phyloP scores from a whole-genome alignment of 1,140 invertebrate species.

The Drosophila lacteicornis region DNA sequence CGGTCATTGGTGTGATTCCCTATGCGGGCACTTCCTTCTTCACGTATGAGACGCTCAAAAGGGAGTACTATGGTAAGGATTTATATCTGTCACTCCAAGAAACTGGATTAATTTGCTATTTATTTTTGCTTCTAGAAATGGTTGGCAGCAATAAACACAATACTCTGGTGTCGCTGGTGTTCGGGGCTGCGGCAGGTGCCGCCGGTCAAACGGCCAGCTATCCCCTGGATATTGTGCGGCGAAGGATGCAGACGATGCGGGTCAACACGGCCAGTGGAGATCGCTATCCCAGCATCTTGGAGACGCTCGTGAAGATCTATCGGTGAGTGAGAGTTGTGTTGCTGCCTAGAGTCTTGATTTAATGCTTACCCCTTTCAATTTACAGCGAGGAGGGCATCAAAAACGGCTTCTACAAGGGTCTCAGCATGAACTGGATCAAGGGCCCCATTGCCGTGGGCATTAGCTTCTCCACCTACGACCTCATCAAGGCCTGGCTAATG shows the following conservation, averaged over 20 bases:
- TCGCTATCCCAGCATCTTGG: constrained; percentile 67
- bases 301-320: constrained; percentile 78
- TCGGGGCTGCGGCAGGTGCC: constrained; percentile 96
- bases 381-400: constrained; percentile 93
- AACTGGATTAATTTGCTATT: not conserved
- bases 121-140: constrained; percentile 59
- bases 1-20: constrained; percentile 96
- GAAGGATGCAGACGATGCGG: constrained; percentile 84
- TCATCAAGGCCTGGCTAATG: constrained; percentile 88
- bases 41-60: constrained; percentile 97
- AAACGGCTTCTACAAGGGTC: constrained; percentile 97
- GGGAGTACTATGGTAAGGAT: constrained; percentile 90
- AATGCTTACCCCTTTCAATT: constrained; percentile 24
- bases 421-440: constrained; percentile 99
- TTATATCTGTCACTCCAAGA: too few relatives aligned
- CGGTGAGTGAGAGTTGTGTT: constrained; percentile 40
- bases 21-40: constrained; percentile 99
- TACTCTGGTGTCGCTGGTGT: constrained; percentile 89
- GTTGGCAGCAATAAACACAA: constrained; percentile 85
- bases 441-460: constrained; percentile 99
- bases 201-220: constrained; percentile 98
- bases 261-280: constrained; percentile 48
- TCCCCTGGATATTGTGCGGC: constrained; percentile 87
- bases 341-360: accelerated
- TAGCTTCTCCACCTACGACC: constrained; percentile 98